These are phyloP conservation scores for Fulica atra DNA, from an alignment of 2,113 vertebrate species.

Conservation along the genomic window DNA sequence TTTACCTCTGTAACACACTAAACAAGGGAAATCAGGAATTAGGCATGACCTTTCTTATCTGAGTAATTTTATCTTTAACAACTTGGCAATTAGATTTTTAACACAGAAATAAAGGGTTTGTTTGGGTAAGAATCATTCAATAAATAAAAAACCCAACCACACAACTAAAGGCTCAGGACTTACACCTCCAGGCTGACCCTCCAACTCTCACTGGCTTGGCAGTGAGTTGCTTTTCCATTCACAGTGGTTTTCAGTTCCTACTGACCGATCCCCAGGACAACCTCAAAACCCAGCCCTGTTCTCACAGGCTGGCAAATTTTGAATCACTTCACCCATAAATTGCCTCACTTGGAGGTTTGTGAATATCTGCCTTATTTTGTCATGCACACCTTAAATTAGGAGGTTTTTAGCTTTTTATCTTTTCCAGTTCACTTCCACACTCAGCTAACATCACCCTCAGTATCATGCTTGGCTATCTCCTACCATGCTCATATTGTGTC, in stretches of 20 bases:
- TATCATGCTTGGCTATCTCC: neutral
- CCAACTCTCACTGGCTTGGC: neutral
- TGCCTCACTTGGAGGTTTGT: neutral
- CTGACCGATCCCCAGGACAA: neutral
- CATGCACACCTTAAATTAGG: neutral
- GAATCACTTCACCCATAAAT: fast-evolving
- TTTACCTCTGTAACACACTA: neutral
- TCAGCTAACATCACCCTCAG: too few species aligned
- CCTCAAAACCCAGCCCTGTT: neutral
- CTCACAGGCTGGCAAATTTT: neutral
- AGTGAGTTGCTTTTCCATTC: neutral
- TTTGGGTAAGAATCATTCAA: neutral
- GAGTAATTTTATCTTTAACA: neutral
- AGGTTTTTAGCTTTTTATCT: neutral
- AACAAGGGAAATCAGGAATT: neutral
- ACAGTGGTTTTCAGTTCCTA: neutral
- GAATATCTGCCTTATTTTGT: neutral
- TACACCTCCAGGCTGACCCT: neutral
- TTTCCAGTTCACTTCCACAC: neutral
- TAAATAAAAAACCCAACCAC: neutral
- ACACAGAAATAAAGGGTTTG: neutral
- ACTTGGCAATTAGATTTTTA: neutral
- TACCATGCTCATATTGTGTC: neutral
- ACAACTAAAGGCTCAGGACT: neutral
- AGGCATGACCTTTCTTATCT: neutral